These are phyloP conservation scores for Ptychoptera albimana DNA, from an alignment of 2,888 invertebrate species.

Conservation along the genomic window DNA sequence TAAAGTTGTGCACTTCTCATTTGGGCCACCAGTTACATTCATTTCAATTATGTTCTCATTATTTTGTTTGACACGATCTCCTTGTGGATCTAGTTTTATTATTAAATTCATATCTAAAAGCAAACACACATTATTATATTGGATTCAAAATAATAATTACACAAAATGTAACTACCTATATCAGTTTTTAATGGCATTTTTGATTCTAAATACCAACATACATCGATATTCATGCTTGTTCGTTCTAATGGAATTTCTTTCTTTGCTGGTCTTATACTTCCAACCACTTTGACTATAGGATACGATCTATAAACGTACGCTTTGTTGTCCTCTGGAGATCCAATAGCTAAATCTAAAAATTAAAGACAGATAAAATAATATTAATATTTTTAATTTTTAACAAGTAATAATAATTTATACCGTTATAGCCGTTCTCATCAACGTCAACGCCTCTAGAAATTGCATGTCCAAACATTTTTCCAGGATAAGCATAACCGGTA, in stretches of 20 bases:
- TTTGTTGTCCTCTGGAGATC: conserved; percentile 18
- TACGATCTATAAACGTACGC: conserved; percentile 18
- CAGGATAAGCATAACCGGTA: background rate
- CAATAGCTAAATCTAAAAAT: conserved; percentile 14
- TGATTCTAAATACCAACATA: background rate
- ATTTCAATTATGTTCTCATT: too few species aligned
- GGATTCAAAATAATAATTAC: too few species aligned
- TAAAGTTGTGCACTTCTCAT: too few species aligned
- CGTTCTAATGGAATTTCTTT: background rate
- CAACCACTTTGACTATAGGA: conserved; percentile 14
- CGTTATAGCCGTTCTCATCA: conserved; percentile 8
- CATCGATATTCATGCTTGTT: background rate
- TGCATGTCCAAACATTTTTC: conserved; percentile 9
- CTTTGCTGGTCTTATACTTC: conserved; percentile 1
- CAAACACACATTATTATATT: too few species aligned
- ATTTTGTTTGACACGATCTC: background rate
- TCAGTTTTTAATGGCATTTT: background rate
- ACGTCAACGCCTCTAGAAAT: conserved; percentile 22
- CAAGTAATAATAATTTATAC: background rate
- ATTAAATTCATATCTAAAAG: background rate
- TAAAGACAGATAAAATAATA: background rate
- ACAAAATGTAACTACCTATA: too few species aligned
- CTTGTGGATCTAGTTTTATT: background rate
- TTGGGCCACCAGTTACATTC: too few species aligned
- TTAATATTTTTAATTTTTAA: background rate